Evolutionary conservation across 2,797 vertebrate genomes (phyloP), one percentile per base, ranked within the genome.

Genomic region (Sylvilagus floridanus): DNA sequence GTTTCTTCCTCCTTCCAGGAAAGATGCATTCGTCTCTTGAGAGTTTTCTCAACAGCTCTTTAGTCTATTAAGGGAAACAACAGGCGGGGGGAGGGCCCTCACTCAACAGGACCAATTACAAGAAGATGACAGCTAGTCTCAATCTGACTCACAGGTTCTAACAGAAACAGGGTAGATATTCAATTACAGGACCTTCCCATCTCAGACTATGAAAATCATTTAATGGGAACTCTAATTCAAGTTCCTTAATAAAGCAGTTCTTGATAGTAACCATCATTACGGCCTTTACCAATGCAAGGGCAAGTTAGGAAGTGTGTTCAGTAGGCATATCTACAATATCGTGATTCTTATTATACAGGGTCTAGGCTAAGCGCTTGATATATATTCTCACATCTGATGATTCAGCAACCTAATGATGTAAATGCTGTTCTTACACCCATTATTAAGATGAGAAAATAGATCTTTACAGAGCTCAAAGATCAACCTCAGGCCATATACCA

Each of bases 131-230:
- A 76, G 7, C 71, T 37, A 28, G 42, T 37, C 81, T 95, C 26
- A 17, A 47, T 30, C 30, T 95, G 91, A 95, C 50, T 90, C 78
- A 96, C 42, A 69, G 19, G 22, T 73, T 90, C 82, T 86, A 50
- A 86, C 52, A 95, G 72, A 88, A 97, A 92, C 5, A 94, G 84
- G 77, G 66, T 90, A 54, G 14, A 28, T 50, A 66, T 32, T 37
- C 65, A 63, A 65, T 90, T 91, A n/a, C 89, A 90, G 93, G 60
- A 96, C 50, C 47, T 95, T 86, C 92, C 69, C 52, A 71, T 79
- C 30, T 65, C n/a, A 88, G 22, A 68, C 22, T 81, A 76, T 86
- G 85, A 85, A 95, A 95, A 81, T n/a, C 52, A 73, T 60, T 95
- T 88, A 84, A 83, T 0, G 3, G 66, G 79, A 79, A 94, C n/a